Percentiles rank a stretch among this genome's conserved stretches.
Evolutionary conservation across 2,797 vertebrate species (phyloP).

Genomic region (Arnoldichthys spilopterus): DNA sequence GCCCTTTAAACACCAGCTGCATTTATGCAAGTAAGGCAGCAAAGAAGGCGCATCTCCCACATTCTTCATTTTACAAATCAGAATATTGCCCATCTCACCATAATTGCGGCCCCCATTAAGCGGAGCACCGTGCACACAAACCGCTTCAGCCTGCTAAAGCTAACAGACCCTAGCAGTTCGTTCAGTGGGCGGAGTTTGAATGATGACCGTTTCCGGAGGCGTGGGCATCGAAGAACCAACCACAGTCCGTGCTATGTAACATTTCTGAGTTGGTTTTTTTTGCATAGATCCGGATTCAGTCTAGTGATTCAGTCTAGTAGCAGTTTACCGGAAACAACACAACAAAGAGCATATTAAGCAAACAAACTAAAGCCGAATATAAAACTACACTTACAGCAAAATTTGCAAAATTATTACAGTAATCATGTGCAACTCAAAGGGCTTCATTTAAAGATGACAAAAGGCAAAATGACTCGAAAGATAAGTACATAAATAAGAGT

Average conservation of each 20-base stretch:
- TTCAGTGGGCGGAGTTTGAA: not conserved
- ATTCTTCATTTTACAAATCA: not conserved
- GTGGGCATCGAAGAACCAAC: slow-evolving; percentile 18
- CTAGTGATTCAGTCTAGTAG: not conserved
- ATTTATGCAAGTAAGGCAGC: too few relatives aligned
- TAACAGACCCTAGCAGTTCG: not conserved
- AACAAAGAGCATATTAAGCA: too few relatives aligned
- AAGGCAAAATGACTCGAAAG: too few relatives aligned
- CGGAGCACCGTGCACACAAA: not conserved
- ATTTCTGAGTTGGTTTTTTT: not conserved
- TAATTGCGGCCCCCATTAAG: not conserved
- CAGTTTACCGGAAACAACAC: too few relatives aligned
- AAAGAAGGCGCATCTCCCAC: too few relatives aligned
- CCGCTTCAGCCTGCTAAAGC: not conserved
- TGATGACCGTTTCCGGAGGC: slow-evolving; percentile 35
- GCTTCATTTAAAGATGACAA: too few relatives aligned
- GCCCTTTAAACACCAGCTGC: too few relatives aligned
- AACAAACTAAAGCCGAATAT: too few relatives aligned
- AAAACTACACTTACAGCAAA: too few relatives aligned
- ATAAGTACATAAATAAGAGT: too few relatives aligned
- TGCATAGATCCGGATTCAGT: not conserved
- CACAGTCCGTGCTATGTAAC: not conserved
- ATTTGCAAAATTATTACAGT: too few relatives aligned
- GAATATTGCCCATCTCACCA: not conserved
- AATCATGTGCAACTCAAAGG: too few relatives aligned